Evolutionary conservation across 2,797 vertebrate species (phyloP), one percentile per base, ranked within the genome.

Genomic region (Centroberyx gerrardi): DNA sequence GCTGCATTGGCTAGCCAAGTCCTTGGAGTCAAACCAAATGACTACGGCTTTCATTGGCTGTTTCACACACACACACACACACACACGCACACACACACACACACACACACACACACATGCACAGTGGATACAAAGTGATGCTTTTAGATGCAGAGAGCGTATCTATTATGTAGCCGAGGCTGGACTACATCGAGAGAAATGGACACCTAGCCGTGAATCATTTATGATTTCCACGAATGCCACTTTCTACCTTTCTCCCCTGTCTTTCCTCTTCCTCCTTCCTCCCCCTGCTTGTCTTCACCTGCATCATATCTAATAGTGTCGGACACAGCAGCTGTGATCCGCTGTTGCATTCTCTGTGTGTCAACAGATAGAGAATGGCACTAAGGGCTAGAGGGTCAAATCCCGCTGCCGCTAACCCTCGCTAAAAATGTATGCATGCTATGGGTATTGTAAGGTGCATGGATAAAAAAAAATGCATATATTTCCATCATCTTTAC

Each of bases 201-300:
- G 53, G 68, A 71, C 71, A 64, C 56, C 66, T 71, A 33, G 4
- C 27, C 80, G 40, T 55, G 74, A 74, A 71, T 84, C 71, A 78
- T 78, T 81, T 61, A 65, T 74, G 61, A 62, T 59, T 68, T 62
- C 59, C 58, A 49, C 10, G 2, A 51, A 46, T 60, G 8, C 58
- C 58, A 46, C 29, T 67, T 36, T 59, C n/a, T 55, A 22, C 42
- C 18, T 40, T 53, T 18, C 29, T 52, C 36, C 12, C 27, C 17
- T 48, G 29, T 48, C 60, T 33, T 42, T 31, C 31, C 38, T 56
- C 8, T 18, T 8, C 6, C 14, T 9, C 8, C 14, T 15, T 46
- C 60, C 6, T 46, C 6, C 15, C 4, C 28, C 56, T 14, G 5
- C 33, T 53, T 51, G 7, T 29, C 29, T 48, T 54, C 36, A 18